Conservation (phyloP, 2,113 vertebrate genomes). For the Phoenicopterus ruber region DNA sequence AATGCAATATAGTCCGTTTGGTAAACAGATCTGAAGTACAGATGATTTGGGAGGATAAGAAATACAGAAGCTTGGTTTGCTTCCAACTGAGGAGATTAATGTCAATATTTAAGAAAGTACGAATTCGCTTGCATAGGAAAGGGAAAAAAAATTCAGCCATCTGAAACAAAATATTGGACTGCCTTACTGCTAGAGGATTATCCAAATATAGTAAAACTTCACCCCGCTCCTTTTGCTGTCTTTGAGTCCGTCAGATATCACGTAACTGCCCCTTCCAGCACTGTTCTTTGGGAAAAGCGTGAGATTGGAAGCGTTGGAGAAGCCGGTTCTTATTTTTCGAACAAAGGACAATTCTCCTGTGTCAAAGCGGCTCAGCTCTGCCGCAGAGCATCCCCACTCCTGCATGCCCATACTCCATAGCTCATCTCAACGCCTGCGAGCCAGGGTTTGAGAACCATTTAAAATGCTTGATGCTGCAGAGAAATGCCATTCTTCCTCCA, state of each 20-base stretch:
- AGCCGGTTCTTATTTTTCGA: background rate
- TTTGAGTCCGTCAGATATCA: background rate
- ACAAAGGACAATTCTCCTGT: background rate
- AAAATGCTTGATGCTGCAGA: background rate
- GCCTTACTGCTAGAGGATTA: background rate
- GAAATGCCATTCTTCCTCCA: background rate
- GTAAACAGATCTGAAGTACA: slow-evolving; percentile 65
- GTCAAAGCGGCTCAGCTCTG: background rate
- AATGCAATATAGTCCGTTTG: slow-evolving; percentile 5
- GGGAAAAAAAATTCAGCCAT: background rate
- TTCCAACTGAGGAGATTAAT: slow-evolving; percentile 63
- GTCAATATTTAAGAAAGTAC: slow-evolving; percentile 51
- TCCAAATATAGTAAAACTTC: background rate
- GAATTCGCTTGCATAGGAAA: background rate
- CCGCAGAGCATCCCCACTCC: background rate
- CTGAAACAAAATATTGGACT: slow-evolving; percentile 18
- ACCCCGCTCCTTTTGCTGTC: background rate
- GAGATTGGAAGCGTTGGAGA: background rate
- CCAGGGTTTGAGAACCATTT: background rate
- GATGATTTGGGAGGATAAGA: slow-evolving; percentile 47
- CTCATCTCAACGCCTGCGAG: accelerated
- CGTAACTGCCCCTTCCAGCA: background rate
- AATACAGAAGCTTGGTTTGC: slow-evolving; percentile 63
- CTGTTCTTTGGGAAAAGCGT: accelerated
- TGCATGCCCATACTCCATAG: background rate